Evolutionary conservation across 2,113 vertebrate species (phyloP), one percentile per base, ranked within the genome.

Genomic region (Brachypteracias leptosomus): DNA sequence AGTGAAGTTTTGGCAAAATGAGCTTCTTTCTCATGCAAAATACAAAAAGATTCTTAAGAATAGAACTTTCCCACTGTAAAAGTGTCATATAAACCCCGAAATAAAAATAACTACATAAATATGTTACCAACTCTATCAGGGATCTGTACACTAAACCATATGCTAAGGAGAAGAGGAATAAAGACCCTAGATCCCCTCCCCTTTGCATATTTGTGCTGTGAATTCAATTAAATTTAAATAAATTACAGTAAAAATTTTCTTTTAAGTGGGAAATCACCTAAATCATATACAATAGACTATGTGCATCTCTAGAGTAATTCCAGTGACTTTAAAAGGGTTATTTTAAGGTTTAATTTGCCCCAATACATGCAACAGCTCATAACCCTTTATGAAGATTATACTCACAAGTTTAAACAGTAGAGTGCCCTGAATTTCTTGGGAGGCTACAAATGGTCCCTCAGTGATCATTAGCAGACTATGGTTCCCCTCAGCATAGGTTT

Each of bases 371-470:
- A 87, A 85, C 70, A 92, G 49, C 76, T 89, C 87, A 95, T 91
- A 92, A 87, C 21, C 8, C 26, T 93, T 95, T 82, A 82, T 76
- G 77, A 89, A 82, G 44, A 91, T 92, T 89, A 78, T 81, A 57
- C 22, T 66, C 49, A 52, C n/a, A 75, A 65, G 29, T 86, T 93
- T 89, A 81, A 92, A 89, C 24, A 83, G 55, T 9, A 51, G 26
- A 90, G 25, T 79, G 77, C 21, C 49, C 49, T 72, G 21, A 85
- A 85, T 89, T 94, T 91, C 74, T 49, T 92, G 77, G 36, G 57
- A 95, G 36, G 24, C 4, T 82, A 58, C 36, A 87, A 95, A 57
- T 61, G 52, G 52, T 89, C 87, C 59, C 89, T 65, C 29, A 92
- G 89, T 44, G 49, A 38, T 65, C 62, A 54, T 95, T 72, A 94